Base-by-base conservation (phyloP, 2,888 invertebrate genomes). In the Microplitis deprimator region DNA sequence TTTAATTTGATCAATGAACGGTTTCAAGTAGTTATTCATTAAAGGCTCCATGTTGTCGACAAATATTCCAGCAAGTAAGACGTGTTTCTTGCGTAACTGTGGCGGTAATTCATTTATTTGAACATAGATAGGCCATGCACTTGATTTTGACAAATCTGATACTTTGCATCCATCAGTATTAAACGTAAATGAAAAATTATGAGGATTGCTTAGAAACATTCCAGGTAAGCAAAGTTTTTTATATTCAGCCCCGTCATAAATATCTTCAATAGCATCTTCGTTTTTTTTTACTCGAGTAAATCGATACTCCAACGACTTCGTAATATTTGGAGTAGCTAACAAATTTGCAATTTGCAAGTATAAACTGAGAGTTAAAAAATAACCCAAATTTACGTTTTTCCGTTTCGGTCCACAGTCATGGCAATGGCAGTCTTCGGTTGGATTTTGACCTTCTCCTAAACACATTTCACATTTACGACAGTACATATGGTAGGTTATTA, bases 81-180 rank as follows among this genome's bases (percentile, higher is more conserved):
- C 74, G 41, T 71, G 17, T 60, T 64, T 61, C 74, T 78, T 79
- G 4, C 79, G 68, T 8, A 76, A 73, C 29, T 80, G 80, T 7
- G 80, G 79, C 5, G 79, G 67, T 16, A 79, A n/a, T 61, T 61
- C 61, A 17, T 16, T 61, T 6, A 61, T 61, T 61, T 61, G 61
- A 16, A 17, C 6, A 61, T 61, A 61, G 6, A 61, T 61, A n/a
- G 61, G n/a, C 61, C 61, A 61, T 7, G 17, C 61, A 61, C 61
- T 75, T 17, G 20, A 59, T 5, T 68, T 72, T 6, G 79, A 79
- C 6, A 78, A 80, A 20, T 79, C 76, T 2, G 74, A 50, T 8
- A 80, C 75, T 61, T 60, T 39, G n/a, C 62, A 50, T n/a, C 68
- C 65, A 64, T 73, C 77, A 6, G 62, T 59, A 65, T 70, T 75